Conservation (phyloP, 2,113 vertebrate species). For the Corythaeola cristata region DNA sequence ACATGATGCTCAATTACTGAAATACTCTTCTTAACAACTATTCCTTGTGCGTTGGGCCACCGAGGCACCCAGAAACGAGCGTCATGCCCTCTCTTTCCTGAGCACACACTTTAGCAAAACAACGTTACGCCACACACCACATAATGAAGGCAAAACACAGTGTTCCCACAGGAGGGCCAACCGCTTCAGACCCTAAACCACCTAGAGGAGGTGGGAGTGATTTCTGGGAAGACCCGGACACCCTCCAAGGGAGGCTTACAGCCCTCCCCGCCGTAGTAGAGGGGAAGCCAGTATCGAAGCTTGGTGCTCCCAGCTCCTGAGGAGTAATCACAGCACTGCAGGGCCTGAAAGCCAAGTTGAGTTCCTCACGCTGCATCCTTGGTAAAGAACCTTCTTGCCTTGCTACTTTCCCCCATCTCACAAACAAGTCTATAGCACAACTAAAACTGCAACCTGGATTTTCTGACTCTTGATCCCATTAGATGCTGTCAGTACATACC, state of each 20-base stretch:
- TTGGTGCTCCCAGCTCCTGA: neutral
- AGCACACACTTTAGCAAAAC: neutral
- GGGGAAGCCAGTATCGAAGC: neutral
- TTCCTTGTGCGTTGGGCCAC: neutral
- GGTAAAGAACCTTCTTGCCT: neutral
- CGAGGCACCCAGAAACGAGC: neutral
- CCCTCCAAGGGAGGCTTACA: too few relatives aligned
- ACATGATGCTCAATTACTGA: neutral
- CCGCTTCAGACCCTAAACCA: neutral
- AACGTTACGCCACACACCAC: rapidly evolving
- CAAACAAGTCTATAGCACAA: neutral
- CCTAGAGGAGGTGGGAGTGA: neutral
- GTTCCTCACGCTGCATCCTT: neutral
- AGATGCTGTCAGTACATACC: rapidly evolving
- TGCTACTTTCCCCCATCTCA: neutral
- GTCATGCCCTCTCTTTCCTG: neutral
- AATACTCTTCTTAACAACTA: neutral
- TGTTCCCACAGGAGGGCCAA: neutral
- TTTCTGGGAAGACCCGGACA: neutral
- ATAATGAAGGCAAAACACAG: neutral
- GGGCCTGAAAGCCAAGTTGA: neutral
- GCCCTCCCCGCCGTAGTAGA: neutral
- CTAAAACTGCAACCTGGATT: neutral
- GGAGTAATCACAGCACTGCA: neutral
- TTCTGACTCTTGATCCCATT: neutral